Conservation (phyloP, 1,140 invertebrate species). For the Eufriesea mexicana region DNA sequence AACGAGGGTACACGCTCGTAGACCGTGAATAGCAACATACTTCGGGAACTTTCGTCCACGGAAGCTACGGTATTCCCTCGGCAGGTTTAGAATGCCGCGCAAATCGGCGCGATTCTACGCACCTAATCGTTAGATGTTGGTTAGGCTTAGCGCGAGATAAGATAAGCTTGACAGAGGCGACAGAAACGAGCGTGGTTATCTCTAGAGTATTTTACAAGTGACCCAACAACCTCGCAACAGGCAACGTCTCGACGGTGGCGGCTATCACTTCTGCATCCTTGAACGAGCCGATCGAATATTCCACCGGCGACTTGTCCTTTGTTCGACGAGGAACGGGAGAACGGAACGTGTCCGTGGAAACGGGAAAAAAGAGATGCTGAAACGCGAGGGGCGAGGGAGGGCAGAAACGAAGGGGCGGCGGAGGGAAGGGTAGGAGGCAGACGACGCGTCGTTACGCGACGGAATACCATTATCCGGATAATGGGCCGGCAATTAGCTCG, state of each 20-base stretch:
- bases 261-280: slow-evolving; percentile 27
- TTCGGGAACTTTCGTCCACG: too few relatives aligned
- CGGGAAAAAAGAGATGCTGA: neutral
- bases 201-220: neutral
- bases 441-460: slow-evolving; percentile 69
- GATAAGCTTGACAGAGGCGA: neutral
- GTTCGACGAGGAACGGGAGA: slow-evolving; percentile 32
- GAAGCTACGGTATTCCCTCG: too few relatives aligned
- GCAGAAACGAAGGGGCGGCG: neutral
- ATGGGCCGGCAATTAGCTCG: slow-evolving; percentile 76
- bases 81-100: too few relatives aligned
- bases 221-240: slow-evolving; percentile 1
- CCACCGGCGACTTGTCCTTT: slow-evolving; percentile 55
- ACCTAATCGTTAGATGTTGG: neutral
- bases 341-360: slow-evolving; percentile 17
- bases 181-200: neutral
- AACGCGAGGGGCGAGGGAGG: neutral
- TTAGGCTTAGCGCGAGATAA: neutral
- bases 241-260: neutral
- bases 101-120: neutral
- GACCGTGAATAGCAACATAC: too few relatives aligned
- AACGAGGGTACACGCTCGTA: too few relatives aligned
- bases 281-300: slow-evolving; percentile 54
- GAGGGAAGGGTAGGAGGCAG: slow-evolving; percentile 35
- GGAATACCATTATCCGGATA: slow-evolving; percentile 76